phyloP scores from a whole-genome alignment of 2,113 vertebrate species.

The Pelusios castaneus region DNA sequence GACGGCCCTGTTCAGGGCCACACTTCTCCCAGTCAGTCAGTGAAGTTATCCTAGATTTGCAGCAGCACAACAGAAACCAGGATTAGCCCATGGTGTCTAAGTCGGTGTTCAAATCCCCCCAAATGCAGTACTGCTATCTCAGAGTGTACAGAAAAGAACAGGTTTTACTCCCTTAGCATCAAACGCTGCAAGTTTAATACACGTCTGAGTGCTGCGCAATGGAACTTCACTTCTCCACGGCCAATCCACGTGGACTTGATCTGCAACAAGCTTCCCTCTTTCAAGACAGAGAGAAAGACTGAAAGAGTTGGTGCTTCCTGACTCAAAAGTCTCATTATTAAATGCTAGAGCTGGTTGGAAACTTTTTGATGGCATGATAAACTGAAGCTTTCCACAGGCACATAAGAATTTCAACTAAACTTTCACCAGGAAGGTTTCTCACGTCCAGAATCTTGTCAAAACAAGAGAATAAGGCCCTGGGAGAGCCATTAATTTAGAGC shows the following conservation, averaged over 20 bases:
- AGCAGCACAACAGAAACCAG: background rate
- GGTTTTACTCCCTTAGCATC: background rate
- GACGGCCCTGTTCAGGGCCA: too few species aligned
- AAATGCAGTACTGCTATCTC: background rate
- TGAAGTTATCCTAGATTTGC: background rate
- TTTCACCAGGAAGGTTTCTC: background rate
- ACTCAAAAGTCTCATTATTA: background rate
- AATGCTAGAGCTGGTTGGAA: background rate
- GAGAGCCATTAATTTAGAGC: too few species aligned
- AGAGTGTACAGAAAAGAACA: background rate
- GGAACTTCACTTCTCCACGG: background rate
- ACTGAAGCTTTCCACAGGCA: background rate
- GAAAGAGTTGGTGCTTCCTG: background rate
- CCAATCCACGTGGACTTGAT: background rate
- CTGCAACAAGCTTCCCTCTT: background rate
- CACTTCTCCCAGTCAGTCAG: background rate
- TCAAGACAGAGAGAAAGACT: background rate
- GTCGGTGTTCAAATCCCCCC: background rate
- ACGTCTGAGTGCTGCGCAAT: background rate
- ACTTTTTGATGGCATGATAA: background rate
- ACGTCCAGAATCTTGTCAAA: background rate
- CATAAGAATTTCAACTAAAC: background rate
- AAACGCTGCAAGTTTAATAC: background rate
- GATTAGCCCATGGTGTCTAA: background rate
- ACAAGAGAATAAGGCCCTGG: too few species aligned